A percentile compares a stretch with the other conserved stretches of the same genome.
Conservation (phyloP, 2,797 vertebrate genomes). For the Ciconia nigra region DNA sequence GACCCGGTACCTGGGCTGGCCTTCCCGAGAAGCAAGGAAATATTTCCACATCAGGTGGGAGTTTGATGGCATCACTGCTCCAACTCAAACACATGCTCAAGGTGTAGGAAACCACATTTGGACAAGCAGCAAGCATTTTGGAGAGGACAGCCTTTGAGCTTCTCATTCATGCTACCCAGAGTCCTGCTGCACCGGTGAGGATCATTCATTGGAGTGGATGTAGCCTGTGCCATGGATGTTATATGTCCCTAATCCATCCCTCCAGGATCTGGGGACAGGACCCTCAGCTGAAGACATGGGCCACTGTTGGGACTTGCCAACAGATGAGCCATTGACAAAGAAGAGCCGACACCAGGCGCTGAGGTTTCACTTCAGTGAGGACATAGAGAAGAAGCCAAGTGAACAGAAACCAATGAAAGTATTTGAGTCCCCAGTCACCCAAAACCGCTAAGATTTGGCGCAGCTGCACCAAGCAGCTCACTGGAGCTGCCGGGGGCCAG, state of each 20-base stretch:
- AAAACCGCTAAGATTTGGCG: background rate
- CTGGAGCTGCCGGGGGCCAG: fast-evolving
- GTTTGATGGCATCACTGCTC: background rate
- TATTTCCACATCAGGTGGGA: background rate
- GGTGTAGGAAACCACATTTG: background rate
- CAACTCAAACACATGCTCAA: background rate
- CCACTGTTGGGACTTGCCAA: background rate
- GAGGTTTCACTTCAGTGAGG: conserved; percentile 31
- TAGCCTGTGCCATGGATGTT: background rate
- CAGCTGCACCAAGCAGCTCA: background rate
- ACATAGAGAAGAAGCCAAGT: conserved; percentile 18
- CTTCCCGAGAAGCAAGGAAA: background rate
- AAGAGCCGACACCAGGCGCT: fast-evolving
- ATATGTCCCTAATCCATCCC: too few species aligned
- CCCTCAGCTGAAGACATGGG: background rate
- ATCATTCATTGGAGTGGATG: fast-evolving
- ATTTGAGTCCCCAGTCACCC: background rate
- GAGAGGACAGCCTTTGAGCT: background rate
- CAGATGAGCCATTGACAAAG: background rate
- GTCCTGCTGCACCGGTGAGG: fast-evolving
- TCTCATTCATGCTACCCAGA: background rate
- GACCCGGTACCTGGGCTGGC: background rate
- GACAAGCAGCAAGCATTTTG: background rate
- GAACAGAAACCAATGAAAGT: conserved; percentile 61
- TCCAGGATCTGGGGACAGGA: background rate